A percentile compares a stretch with the other conserved stretches of the same genome.
phyloP scores from a whole-genome alignment of 2,113 vertebrate species.

The Triplophysa dalaica region DNA sequence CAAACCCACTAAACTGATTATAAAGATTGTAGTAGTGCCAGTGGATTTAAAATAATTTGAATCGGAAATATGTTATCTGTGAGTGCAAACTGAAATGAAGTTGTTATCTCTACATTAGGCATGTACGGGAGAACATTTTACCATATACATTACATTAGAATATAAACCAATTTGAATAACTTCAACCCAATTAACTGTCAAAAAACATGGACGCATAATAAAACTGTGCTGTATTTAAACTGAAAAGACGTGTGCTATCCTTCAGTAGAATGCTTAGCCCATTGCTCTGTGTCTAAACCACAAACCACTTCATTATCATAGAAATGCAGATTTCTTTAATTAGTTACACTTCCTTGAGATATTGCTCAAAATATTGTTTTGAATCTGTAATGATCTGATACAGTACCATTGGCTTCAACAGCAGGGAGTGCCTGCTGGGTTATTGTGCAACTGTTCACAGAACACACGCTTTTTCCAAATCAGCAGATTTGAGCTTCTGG shows the following conservation, averaged over 20 bases:
- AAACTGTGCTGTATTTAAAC: too few species aligned
- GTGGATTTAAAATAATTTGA: too few species aligned
- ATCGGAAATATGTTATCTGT: too few species aligned
- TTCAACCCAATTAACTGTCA: background rate
- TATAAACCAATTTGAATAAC: background rate
- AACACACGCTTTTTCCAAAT: background rate
- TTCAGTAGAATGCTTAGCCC: too few species aligned
- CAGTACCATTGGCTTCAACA: background rate
- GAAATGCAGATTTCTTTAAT: background rate
- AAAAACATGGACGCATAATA: background rate
- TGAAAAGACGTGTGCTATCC: too few species aligned
- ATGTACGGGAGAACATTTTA: too few species aligned
- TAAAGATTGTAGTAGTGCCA: too few species aligned
- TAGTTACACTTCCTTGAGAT: background rate
- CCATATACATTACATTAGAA: too few species aligned
- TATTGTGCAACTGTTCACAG: background rate
- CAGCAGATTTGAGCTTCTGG: background rate
- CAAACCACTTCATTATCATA: background rate
- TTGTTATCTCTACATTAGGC: too few species aligned
- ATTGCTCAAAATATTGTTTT: background rate
- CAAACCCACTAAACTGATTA: too few species aligned
- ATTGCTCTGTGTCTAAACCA: background rate
- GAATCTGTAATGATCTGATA: background rate
- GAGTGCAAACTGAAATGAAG: too few species aligned
- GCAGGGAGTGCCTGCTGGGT: background rate